Conservation (phyloP, 2,797 vertebrate genomes). For the Apodemus agrarius region DNA sequence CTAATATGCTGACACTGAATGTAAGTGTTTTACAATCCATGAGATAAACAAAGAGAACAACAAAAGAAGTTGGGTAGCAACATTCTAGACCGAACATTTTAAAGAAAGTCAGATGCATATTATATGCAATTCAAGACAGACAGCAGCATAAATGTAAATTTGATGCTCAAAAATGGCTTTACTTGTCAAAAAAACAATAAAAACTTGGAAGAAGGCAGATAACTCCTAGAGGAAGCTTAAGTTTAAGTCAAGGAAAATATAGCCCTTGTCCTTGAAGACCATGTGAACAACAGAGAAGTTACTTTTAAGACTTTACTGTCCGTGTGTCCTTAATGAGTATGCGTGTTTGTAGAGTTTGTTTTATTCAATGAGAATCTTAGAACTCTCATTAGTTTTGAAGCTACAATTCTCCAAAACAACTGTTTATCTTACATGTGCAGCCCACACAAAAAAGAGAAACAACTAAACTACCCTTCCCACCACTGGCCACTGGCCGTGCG, state of each 20-base stretch:
- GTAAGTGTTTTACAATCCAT: slow-evolving; percentile 85
- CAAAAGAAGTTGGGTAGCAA: slow-evolving; percentile 31
- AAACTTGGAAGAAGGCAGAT: neutral
- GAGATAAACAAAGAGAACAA: slow-evolving; percentile 70
- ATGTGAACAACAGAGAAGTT: neutral
- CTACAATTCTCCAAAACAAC: neutral
- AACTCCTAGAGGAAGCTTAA: neutral
- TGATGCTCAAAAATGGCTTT: slow-evolving; percentile 41
- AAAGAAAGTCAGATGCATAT: neutral
- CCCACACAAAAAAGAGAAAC: neutral
- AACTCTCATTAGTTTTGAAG: slow-evolving; percentile 42
- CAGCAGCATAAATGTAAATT: neutral
- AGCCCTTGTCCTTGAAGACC: neutral
- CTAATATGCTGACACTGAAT: slow-evolving; percentile 85
- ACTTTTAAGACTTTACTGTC: neutral
- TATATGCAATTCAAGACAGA: neutral
- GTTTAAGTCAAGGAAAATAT: neutral
- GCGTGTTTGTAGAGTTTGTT: too few relatives aligned
- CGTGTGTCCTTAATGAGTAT: neutral
- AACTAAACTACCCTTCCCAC: neutral
- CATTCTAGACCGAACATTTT: slow-evolving; percentile 35
- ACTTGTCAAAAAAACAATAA: slow-evolving; percentile 35
- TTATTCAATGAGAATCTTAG: neutral
- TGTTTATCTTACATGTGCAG: neutral
- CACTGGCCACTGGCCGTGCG: neutral